Evolutionary conservation across 2,113 vertebrate genomes (phyloP).

Genomic region (Harpagus bidentatus): DNA sequence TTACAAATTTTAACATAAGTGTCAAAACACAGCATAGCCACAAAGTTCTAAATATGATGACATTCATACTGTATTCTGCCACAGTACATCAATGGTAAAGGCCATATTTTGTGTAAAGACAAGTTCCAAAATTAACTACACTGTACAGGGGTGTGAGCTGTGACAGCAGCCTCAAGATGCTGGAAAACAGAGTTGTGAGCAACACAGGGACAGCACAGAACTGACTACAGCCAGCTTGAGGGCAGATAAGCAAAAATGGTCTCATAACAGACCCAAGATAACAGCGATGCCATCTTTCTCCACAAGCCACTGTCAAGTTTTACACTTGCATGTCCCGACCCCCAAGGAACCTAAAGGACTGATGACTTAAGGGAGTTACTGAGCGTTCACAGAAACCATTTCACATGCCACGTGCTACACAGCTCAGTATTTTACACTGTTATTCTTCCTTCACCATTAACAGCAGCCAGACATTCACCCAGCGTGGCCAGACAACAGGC

Average conservation of each 20-base stretch:
- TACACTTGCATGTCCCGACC: neutral
- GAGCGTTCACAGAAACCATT: neutral
- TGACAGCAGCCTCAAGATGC: neutral
- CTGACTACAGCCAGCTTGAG: neutral
- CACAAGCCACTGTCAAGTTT: rapidly evolving
- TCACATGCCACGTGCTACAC: rapidly evolving
- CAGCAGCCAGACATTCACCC: neutral
- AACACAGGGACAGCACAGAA: rapidly evolving
- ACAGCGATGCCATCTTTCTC: rapidly evolving
- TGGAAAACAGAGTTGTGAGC: neutral
- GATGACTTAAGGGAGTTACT: neutral
- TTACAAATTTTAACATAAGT: neutral
- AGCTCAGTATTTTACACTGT: neutral
- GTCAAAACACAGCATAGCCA: neutral
- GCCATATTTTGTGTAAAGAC: neutral
- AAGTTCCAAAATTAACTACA: neutral
- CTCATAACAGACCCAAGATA: neutral
- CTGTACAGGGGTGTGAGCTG: rapidly evolving
- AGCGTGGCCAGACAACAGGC: neutral
- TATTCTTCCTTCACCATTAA: neutral
- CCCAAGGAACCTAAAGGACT: neutral
- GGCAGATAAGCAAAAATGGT: neutral
- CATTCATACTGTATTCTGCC: neutral
- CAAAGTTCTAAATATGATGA: neutral
- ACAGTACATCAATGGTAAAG: rapidly evolving